Conservation (phyloP, 2,888 invertebrate genomes). For the Idaea biselata region DNA sequence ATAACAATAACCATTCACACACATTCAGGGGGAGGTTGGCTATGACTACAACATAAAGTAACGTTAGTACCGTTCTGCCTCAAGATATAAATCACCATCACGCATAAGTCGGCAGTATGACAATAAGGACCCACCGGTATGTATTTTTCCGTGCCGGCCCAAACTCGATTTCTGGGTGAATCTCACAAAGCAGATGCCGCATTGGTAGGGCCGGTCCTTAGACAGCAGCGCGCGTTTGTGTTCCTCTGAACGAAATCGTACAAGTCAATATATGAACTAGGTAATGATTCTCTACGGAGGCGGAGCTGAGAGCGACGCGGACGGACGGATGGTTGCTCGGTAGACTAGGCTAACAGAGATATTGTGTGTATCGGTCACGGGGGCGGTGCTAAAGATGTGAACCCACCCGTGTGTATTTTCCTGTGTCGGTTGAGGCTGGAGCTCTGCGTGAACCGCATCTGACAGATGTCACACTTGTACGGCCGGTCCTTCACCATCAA, state of each 20-base stretch:
- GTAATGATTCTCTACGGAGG: slow-evolving; percentile 26
- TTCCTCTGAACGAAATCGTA: slow-evolving; percentile 72
- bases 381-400: slow-evolving; percentile 51
- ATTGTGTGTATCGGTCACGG: slow-evolving; percentile 42
- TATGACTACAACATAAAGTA: slow-evolving; percentile 39
- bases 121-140: slow-evolving; percentile 77
- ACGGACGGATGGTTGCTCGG: slow-evolving; percentile 15
- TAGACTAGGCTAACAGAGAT: slow-evolving; percentile 30
- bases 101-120: slow-evolving; percentile 25
- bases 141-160: slow-evolving; percentile 84
- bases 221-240: slow-evolving; percentile 73
- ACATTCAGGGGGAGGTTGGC: slow-evolving; percentile 77
- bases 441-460: slow-evolving; percentile 86
- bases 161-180: slow-evolving; percentile 86
- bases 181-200: slow-evolving; percentile 83
- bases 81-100: slow-evolving; percentile 60
- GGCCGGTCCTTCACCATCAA: slow-evolving; percentile 81
- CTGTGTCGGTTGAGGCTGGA: slow-evolving; percentile 87
- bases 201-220: slow-evolving; percentile 82
- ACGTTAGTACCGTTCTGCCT: slow-evolving; percentile 68
- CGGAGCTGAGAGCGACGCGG: slow-evolving; percentile 37
- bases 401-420: slow-evolving; percentile 84
- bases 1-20: slow-evolving; percentile 63
- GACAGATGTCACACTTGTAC: slow-evolving; percentile 85
- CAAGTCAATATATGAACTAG: slow-evolving; percentile 48